These are phyloP conservation scores for Scartelaos histophorus DNA, from an alignment of 2,113 vertebrate species.

Conservation along the genomic window DNA sequence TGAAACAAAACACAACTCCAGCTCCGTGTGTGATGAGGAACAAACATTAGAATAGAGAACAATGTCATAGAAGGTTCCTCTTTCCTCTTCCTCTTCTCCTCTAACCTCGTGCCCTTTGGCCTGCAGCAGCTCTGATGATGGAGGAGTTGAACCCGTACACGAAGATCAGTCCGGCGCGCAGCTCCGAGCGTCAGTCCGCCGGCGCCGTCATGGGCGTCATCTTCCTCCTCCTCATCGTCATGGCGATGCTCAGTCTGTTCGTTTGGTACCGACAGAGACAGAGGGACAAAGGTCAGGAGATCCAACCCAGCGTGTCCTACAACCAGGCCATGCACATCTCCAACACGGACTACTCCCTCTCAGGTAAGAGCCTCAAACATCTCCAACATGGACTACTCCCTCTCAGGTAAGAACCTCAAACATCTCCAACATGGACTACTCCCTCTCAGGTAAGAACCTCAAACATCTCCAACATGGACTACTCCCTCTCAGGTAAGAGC, in stretches of 20 bases:
- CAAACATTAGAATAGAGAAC: no score
- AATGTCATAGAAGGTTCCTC: no score
- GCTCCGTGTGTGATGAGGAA: no score
- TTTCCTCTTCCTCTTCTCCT: background rate
- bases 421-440: background rate
- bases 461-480: no score
- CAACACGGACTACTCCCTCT: constrained; percentile 94
- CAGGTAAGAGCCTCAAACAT: constrained; percentile 80
- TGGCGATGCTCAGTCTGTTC: constrained; percentile 93
- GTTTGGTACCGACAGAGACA: constrained; percentile 93
- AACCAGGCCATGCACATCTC: constrained; percentile 92
- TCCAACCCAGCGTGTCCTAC: constrained; percentile 93
- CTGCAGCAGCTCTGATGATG: constrained; percentile 96
- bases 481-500: no score
- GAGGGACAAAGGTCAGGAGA: constrained; percentile 93
- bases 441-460: no score
- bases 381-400: no score
- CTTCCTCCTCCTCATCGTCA: constrained; percentile 92
- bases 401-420: constrained; percentile 21
- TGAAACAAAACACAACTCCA: no score
- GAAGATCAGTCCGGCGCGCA: constrained; percentile 95
- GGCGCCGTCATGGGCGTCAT: constrained; percentile 95
- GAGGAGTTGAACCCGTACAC: constrained; percentile 99
- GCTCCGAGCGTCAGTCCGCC: constrained; percentile 94
- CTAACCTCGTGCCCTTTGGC: constrained; percentile 5